Evolutionary conservation across 1,140 invertebrate species (phyloP).

Genomic region (Acromyrmex charruanus): DNA sequence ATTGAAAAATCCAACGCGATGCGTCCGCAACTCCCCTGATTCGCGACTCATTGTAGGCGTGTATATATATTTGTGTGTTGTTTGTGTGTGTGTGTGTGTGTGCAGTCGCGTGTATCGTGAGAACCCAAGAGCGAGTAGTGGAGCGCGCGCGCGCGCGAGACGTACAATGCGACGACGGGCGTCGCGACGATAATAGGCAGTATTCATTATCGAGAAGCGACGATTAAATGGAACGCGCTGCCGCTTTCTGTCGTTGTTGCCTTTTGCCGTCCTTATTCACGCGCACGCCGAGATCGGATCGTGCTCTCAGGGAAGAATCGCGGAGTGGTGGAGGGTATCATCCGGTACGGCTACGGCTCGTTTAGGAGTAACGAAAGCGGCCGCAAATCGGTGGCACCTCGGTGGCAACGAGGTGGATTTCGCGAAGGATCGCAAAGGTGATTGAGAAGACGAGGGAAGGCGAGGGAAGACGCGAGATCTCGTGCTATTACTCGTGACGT

Average conservation of each 20-base stretch:
- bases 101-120: slow-evolving; percentile 7
- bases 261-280: slow-evolving; percentile 21
- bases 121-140: background rate
- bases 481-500: background rate
- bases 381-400: background rate
- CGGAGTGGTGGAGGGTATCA: background rate
- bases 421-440: background rate
- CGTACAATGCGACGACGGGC: slow-evolving; percentile 77
- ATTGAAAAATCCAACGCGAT: slow-evolving; percentile 70
- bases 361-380: background rate
- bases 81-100: background rate
- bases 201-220: slow-evolving; percentile 80
- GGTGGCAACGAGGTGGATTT: background rate
- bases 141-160: background rate
- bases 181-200: slow-evolving; percentile 76
- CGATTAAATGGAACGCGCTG: slow-evolving; percentile 72
- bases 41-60: slow-evolving; percentile 47
- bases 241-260: slow-evolving; percentile 63
- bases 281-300: background rate
- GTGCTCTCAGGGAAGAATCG: background rate
- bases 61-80: background rate
- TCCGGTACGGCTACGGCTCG: background rate
- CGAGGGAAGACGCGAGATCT: background rate
- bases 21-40: slow-evolving; percentile 51
- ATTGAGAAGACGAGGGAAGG: background rate